Base-by-base conservation (phyloP, 2,113 vertebrate species). In the Morone chrysops region DNA sequence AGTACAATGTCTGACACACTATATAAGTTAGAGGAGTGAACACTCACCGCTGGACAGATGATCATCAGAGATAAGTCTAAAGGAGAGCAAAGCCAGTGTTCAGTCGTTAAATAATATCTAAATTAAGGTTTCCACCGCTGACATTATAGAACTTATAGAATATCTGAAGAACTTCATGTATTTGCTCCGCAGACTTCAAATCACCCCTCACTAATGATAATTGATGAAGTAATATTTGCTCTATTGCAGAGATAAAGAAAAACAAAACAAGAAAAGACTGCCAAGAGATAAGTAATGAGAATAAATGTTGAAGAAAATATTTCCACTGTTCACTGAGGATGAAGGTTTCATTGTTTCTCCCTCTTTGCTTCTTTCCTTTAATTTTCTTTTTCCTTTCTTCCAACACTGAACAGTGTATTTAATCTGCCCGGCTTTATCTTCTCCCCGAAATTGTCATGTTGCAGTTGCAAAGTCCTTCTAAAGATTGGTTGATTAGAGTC, bases 401-500 rank as follows among this genome's bases (percentile, higher is more conserved):
- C 9, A 60, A 59, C 65, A 71, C 62, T 48, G 82, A 87, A 61
- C 80, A 56, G 22, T 85, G 51, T 75, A 59, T 78, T 88, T 80
- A 87, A 87, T 89, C 83, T 82, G 75, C 80, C 53, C 54, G 51
- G 56, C 79, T 79, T 92, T 92, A 84, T 89, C 80, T 75, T 90
- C 47, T 62, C 48, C 67, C 45, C 86, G 71, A 90, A 88, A 84
- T 63, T 84, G 84, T 70, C 81, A 80, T 92, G 88, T 86, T 81
- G 82, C 83, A 84, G 81, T 88, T 81, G 77, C 66, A 68, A 80
- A 73, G 45, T 70, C 53, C 47, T 65, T 92, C 53, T 76, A 76
- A 89, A 88, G 78, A 83, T 82, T 86, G 80, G 90, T 77, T 87
- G 91, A 92, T 93, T 83, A 79, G 70, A 89, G 75, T 89, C 47